Conservation (phyloP, 2,888 invertebrate genomes). For the Thecocarcelia acutangulata region DNA sequence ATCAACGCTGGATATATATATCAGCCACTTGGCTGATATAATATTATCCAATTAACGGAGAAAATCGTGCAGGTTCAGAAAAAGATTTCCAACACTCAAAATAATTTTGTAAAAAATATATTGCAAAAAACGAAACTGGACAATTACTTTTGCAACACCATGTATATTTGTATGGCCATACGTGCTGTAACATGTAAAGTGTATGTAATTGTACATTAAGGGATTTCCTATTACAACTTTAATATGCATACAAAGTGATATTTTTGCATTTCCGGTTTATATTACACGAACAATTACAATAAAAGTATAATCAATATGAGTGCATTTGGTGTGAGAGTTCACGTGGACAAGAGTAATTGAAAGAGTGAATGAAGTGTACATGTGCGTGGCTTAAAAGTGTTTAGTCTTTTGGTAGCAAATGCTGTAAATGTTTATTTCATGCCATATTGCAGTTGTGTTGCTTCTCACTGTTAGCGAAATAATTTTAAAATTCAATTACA, state of each 20-base stretch:
- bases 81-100: no score
- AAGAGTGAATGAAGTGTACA: background rate
- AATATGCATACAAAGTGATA: slow-evolving; percentile 26
- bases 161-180: no score
- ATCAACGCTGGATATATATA: no score
- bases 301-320: slow-evolving; percentile 26
- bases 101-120: no score
- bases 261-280: slow-evolving; percentile 53
- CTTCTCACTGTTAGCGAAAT: background rate
- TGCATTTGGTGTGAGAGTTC: background rate
- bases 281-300: slow-evolving; percentile 58
- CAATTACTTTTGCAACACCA: no score
- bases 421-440: slow-evolving; percentile 12
- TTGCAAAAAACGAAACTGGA: no score
- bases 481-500: slow-evolving; percentile 27
- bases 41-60: no score
- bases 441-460: background rate
- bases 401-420: slow-evolving; percentile 7
- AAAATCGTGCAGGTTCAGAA: no score
- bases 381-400: slow-evolving; percentile 9
- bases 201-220: background rate
- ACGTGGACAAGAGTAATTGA: background rate
- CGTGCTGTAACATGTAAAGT: background rate
- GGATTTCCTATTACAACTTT: background rate
- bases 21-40: no score